phyloP scores from a whole-genome alignment of 1,140 invertebrate species.

The Macrosteles quadrilineatus region DNA sequence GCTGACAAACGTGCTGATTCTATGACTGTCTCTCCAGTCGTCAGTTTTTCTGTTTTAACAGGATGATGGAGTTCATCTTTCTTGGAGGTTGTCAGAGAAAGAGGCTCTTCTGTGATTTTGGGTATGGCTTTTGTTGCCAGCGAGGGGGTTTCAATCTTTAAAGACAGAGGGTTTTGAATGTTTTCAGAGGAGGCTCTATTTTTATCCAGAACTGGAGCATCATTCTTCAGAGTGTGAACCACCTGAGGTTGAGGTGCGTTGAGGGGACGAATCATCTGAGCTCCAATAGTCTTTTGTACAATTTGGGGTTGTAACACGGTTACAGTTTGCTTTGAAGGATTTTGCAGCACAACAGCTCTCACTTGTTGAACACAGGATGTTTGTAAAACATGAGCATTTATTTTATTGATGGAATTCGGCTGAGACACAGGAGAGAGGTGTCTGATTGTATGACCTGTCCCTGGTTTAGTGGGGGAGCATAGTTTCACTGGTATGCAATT shows the following conservation, averaged over 20 bases:
- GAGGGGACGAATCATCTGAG: slow-evolving; percentile 12
- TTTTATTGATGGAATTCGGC: not conserved
- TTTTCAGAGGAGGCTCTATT: not conserved
- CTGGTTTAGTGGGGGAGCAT: not conserved
- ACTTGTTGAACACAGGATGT: slow-evolving; percentile 6
- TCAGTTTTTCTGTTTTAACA: not conserved
- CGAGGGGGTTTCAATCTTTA: not conserved
- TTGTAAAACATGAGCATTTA: slow-evolving; percentile 19
- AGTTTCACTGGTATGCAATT: slow-evolving; percentile 10
- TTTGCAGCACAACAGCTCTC: slow-evolving; percentile 5
- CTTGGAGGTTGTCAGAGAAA: not conserved
- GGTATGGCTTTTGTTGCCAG: not conserved
- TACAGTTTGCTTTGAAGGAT: not conserved
- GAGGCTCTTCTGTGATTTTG: not conserved
- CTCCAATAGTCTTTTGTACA: not conserved
- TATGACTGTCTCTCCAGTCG: not conserved
- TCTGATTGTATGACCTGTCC: not conserved
- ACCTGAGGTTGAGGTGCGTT: slow-evolving; percentile 9
- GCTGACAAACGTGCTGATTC: not conserved
- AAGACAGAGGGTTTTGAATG: not conserved
- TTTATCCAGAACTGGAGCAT: slow-evolving; percentile 15
- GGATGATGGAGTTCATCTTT: not conserved
- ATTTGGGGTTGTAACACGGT: slow-evolving; percentile 2
- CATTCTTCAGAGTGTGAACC: slow-evolving; percentile 8
- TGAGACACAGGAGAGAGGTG: slow-evolving; percentile 6